These are phyloP conservation scores for Echiichthys vipera DNA, from an alignment of 2,797 vertebrate species.

Conservation along the genomic window DNA sequence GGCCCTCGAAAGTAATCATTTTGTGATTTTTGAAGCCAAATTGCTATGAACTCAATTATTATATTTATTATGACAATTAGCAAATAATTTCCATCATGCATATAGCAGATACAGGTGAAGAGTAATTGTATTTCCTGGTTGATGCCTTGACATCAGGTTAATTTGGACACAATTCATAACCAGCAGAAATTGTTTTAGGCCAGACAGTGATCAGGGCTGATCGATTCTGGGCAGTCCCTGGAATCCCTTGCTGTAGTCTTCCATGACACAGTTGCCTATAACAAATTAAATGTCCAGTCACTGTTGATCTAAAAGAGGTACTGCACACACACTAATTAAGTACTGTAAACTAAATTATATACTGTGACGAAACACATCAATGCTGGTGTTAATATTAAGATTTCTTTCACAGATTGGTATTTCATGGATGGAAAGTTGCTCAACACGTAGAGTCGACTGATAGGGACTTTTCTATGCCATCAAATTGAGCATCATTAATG, in stretches of 20 bases:
- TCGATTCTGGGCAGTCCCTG: slow-evolving; percentile 12
- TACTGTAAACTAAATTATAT: too few species aligned
- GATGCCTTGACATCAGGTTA: not conserved
- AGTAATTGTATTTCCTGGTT: not conserved
- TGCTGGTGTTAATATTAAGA: too few species aligned
- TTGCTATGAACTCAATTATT: not conserved
- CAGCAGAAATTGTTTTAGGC: slow-evolving; percentile 5
- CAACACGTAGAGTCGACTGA: too few species aligned
- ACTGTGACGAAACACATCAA: too few species aligned
- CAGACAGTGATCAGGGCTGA: slow-evolving; percentile 4
- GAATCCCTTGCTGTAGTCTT: slow-evolving; percentile 17
- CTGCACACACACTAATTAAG: too few species aligned
- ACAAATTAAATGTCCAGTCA: slow-evolving; percentile 2
- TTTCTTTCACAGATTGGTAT: too few species aligned
- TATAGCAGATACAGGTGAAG: not conserved
- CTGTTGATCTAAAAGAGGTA: too few species aligned
- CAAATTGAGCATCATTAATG: too few species aligned
- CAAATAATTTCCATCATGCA: not conserved
- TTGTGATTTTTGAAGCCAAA: not conserved
- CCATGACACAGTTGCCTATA: slow-evolving; percentile 1
- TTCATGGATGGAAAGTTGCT: too few species aligned
- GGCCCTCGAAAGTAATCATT: slow-evolving; percentile 4
- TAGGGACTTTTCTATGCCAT: too few species aligned
- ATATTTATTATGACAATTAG: too few species aligned
- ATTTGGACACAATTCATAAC: slow-evolving; percentile 17